Conservation (phyloP, 64 coral and sea anemone species). For the Anthopleura sola region DNA sequence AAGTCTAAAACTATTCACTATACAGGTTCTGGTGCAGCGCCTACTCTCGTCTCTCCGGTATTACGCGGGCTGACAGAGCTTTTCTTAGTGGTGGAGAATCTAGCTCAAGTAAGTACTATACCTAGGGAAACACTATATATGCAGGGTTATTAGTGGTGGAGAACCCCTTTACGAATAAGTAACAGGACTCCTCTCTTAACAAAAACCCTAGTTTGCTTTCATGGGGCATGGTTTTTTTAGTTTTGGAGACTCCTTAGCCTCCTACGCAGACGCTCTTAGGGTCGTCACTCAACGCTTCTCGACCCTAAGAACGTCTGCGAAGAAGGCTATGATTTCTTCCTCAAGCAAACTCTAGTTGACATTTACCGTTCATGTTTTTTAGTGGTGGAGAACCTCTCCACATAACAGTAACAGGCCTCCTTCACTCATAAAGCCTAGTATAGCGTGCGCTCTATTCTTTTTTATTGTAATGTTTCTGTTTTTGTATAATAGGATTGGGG, state of each 20-base stretch:
- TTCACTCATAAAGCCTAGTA: no score
- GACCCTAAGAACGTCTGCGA: no score
- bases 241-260: no score
- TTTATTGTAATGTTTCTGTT: background rate
- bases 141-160: background rate
- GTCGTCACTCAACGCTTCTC: no score
- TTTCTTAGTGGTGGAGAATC: slow-evolving; percentile 90
- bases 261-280: no score
- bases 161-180: background rate
- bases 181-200: no score
- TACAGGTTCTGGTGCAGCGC: slow-evolving; percentile 65
- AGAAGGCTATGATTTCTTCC: no score
- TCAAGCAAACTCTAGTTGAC: no score
- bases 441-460: background rate
- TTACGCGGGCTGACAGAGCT: slow-evolving; percentile 89
- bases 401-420: no score
- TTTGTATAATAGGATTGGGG: slow-evolving; percentile 76
- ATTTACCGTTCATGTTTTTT: background rate
- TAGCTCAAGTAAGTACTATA: slow-evolving; percentile 73
- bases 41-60: slow-evolving; percentile 81
- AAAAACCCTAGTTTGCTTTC: no score
- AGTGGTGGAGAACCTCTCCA: no score
- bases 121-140: background rate
- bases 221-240: no score
- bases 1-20: background rate